These are phyloP conservation scores for Sinonovacula constricta DNA, from an alignment of 1,140 invertebrate genomes.

Conservation along the genomic window DNA sequence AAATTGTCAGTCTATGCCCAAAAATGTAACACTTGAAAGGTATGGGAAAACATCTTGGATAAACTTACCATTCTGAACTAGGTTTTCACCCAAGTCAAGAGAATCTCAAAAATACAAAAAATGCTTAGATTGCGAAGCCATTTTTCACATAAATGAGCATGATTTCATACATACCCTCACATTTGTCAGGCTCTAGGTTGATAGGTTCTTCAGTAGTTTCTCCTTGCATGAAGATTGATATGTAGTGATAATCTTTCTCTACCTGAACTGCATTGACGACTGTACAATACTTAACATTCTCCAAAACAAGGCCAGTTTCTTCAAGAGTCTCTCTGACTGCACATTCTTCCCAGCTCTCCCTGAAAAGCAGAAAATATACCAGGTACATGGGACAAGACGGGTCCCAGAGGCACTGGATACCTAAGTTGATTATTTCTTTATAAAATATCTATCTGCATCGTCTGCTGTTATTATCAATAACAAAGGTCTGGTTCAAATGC, in stretches of 20 bases:
- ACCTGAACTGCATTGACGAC: slow-evolving; percentile 17
- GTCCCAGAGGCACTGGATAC: too few relatives aligned
- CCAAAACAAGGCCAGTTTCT: slow-evolving; percentile 24
- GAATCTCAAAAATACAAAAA: neutral
- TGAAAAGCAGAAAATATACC: slow-evolving; percentile 11
- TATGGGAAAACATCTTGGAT: too few relatives aligned
- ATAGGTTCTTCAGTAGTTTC: slow-evolving; percentile 24
- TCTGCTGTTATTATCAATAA: too few relatives aligned
- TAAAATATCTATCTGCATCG: too few relatives aligned
- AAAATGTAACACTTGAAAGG: too few relatives aligned
- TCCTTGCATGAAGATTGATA: slow-evolving; percentile 19
- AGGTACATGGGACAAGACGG: too few relatives aligned
- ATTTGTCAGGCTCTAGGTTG: slow-evolving; percentile 37
- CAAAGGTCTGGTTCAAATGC: too few relatives aligned
- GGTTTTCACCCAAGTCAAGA: too few relatives aligned
- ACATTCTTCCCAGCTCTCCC: slow-evolving; percentile 31
- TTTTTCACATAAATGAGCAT: too few relatives aligned
- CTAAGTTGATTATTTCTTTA: too few relatives aligned
- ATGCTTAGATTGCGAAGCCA: neutral
- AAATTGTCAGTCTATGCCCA: too few relatives aligned
- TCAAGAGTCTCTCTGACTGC: slow-evolving; percentile 22
- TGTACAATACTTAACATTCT: slow-evolving; percentile 6
- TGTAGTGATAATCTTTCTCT: slow-evolving; percentile 32
- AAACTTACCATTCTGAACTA: too few relatives aligned
- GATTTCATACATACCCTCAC: slow-evolving; percentile 29